Base-by-base conservation (phyloP, 2,888 invertebrate genomes). In the Nezara viridula region DNA sequence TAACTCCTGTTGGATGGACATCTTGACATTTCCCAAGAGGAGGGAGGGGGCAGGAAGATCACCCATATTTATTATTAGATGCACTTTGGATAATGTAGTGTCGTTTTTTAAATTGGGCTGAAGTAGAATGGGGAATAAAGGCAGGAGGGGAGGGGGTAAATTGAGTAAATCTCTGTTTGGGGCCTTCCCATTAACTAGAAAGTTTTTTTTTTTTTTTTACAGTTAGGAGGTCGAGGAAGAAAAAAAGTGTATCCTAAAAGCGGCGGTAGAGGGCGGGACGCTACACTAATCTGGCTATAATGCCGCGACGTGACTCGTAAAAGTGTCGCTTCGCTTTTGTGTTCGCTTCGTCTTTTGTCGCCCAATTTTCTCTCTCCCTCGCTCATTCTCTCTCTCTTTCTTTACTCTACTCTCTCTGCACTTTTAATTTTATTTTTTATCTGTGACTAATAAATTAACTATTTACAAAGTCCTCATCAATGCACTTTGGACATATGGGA, bases 241-340 rank as follows among this genome's bases (percentile, higher is more conserved):
- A 40, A 77, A 81, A 44, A 81, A 81, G n/a, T 77, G 40, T 40
- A 24, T 66, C 24, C 24, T 44, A 81, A 81, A 81, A 81, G 40
- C 7, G 77, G 24, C 60, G 40, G 21, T 81, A n/a, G 81, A 40
- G n/a, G 81, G 24, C 24, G 27, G 73, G 73, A n/a, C n/a, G n/a
- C 40, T 73, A 73, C 73, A 37, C 86, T 86, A 86, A 86, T n/a
- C 52, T 86, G 40, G 50, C 9, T 60, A 55, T 86, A 86, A 86
- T 40, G 44, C 86, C 40, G n/a, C n/a, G 9, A 86, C 86, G 86
- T 86, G 86, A n/a, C 86, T 55, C 86, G 55, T 86, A 86, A 86
- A 86, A 40, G 44, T 81, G 81, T 81, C 81, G 40, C 16, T n/a
- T 16, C 44, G 12, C 44, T 81, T 81, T 81, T 77, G 44, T n/a